Evolutionary conservation across 1,140 invertebrate genomes (phyloP).

Genomic region (Chrysomallon squamiferum): DNA sequence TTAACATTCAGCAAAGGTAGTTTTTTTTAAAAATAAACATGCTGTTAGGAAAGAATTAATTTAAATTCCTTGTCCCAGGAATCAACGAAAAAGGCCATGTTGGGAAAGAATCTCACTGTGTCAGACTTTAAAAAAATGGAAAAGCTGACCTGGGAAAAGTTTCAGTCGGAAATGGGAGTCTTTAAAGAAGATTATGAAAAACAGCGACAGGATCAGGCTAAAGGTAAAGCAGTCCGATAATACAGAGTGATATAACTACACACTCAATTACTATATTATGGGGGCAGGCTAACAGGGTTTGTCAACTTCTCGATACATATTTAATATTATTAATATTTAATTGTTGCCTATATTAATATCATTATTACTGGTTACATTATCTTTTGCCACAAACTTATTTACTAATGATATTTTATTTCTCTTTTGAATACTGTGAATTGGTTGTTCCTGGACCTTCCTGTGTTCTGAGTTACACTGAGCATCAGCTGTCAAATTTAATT

Average conservation of each 20-base stretch:
- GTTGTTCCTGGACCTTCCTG: slow-evolving; percentile 37
- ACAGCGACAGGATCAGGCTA: slow-evolving; percentile 19
- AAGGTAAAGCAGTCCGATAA: slow-evolving; percentile 19
- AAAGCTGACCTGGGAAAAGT: slow-evolving; percentile 12
- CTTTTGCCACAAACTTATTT: neutral
- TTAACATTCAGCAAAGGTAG: no score
- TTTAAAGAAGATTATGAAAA: slow-evolving; percentile 28
- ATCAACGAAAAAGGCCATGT: slow-evolving; percentile 10
- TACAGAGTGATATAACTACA: no score
- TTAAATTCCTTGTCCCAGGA: neutral
- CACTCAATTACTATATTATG: no score
- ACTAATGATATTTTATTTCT: slow-evolving; percentile 4
- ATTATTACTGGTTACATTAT: neutral
- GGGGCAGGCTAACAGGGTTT: no score
- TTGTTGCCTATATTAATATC: neutral
- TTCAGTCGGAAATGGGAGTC: slow-evolving; percentile 5
- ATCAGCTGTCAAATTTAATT: slow-evolving; percentile 5
- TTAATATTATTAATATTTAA: no score
- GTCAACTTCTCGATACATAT: no score
- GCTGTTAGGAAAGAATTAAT: no score
- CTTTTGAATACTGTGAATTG: slow-evolving; percentile 17
- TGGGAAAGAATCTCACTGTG: slow-evolving; percentile 10
- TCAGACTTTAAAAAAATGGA: slow-evolving; percentile 1
- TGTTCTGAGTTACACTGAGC: slow-evolving; percentile 11
- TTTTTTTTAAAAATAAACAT: no score